Base-by-base conservation (phyloP, 1,140 invertebrate species). In the Triops cancriformis region DNA sequence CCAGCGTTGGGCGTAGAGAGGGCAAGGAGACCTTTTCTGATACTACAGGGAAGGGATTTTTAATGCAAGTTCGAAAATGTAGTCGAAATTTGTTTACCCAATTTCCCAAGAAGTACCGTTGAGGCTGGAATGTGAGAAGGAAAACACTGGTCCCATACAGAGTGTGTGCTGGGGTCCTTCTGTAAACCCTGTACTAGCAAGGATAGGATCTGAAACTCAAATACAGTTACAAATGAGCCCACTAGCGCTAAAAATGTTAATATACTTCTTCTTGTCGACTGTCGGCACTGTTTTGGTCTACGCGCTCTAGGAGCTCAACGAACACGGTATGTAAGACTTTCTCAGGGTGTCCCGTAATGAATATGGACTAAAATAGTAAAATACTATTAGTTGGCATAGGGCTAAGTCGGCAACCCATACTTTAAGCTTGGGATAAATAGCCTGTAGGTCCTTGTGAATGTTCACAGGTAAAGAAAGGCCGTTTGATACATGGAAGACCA, bases 41-140 rank as follows among this genome's bases (percentile, higher is more conserved):
- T 6, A 64, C 51, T 64, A 64, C 5, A 64, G 0, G 51, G 51
- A 64, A 64, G 18, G 51, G 23, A 64, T 23, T 23, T n/a, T 64
- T 64, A 5, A 64, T 64, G 14, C 18, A 23, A 23, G 51, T 64
- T 64, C 18, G 10, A 7, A 3, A 64, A 1, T 0, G 6, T 1
- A 14, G 4, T n/a, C 18, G 51, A n/a, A 64, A 23, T 64, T 64
- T 64, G 51, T 64, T 23, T 64, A 64, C 51, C 51, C 23, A 64
- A 64, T 64, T 64, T 64, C 5, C 51, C 51, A 9, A 64, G 18
- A 64, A 64, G 51, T 23, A 64, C 51, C 5, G 51, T 23, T 23
- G 51, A 64, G 51, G 18, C 51, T n/a, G 51, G 51, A 64, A 64
- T 64, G 51, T 64, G 51, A 23, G 51, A 64, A 64, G 51, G 51